Evolutionary conservation across 2,888 invertebrate species (phyloP), one percentile per base, ranked within the genome.

Genomic region (Hirtodrosophila confusa): DNA sequence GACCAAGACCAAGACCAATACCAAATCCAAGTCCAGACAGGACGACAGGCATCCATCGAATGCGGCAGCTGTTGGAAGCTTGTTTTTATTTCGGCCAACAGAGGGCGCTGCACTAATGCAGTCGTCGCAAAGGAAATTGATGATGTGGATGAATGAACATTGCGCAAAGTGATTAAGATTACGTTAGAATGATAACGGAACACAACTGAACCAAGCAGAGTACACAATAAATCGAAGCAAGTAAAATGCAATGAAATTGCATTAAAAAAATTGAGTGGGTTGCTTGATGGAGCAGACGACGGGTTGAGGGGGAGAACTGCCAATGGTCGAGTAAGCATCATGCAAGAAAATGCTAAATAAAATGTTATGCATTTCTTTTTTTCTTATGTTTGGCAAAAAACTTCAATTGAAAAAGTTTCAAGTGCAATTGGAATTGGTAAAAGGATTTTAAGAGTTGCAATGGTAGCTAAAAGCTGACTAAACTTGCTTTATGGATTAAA

Each of bases 101-200:
- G 72, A 57, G 64, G 71, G 69, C 50, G 78, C 66, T 60, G 27
- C 75, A 41, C 77, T 83, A 79, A 71, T 78, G 83, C 80, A 71
- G 69, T 73, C 80, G 65, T 70, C 57, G 68, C 69, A 74, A 70
- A 86, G 89, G 86, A 89, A 89, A 90, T 89, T 89, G 89, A 89
- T 89, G 90, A 89, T 89, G 89, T 90, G 89, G 90, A 86, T 90
- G 89, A 89, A 84, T 89, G 90, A 86, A 82, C 90, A 89, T 83
- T 89, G 86, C 74, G 82, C 88, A 88, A 88, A 89, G 88, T 89
- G 89, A 89, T 89, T 89, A 89, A 89, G 89, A 89, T 89, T 88
- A 89, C 74, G 80, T 85, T 87, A 69, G 84, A 80, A 78, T 78
- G 89, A 89, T 89, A 89, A 85, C 65, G 45, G 50, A 54, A 60